These are phyloP conservation scores for Phoeniculus purpureus DNA, from an alignment of 2,797 vertebrate genomes.

Conservation along the genomic window DNA sequence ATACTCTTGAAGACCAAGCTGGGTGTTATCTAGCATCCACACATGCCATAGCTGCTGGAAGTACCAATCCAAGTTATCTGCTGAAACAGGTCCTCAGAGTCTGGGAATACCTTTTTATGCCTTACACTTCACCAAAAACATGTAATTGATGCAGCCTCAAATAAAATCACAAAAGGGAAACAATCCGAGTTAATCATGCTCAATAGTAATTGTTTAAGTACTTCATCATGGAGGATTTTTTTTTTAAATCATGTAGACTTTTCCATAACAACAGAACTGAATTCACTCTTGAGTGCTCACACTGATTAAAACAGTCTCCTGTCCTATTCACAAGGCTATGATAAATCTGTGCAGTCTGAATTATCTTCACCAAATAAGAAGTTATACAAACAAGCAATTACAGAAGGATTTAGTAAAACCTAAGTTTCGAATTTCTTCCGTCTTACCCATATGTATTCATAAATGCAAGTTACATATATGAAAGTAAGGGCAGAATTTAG, in stretches of 20 bases:
- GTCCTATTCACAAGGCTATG: not conserved
- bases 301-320: not conserved
- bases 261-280: not conserved
- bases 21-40: not conserved
- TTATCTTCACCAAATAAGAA: not conserved
- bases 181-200: not conserved
- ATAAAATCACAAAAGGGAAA: not conserved
- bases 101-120: not conserved
- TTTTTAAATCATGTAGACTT: not conserved
- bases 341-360: not conserved
- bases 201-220: not conserved
- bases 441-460: not conserved
- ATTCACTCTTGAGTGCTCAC: not conserved
- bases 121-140: not conserved
- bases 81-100: not conserved
- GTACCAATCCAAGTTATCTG: not conserved
- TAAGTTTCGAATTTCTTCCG: not conserved
- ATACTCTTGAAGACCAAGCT: no score
- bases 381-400: not conserved
- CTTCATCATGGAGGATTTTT: not conserved
- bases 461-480: not conserved
- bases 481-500: not conserved
- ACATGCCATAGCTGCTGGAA: not conserved
- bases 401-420: not conserved
- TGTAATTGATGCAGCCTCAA: not conserved